Base-by-base conservation (phyloP, 1,140 invertebrate genomes). In the Diorhabda elongata region DNA sequence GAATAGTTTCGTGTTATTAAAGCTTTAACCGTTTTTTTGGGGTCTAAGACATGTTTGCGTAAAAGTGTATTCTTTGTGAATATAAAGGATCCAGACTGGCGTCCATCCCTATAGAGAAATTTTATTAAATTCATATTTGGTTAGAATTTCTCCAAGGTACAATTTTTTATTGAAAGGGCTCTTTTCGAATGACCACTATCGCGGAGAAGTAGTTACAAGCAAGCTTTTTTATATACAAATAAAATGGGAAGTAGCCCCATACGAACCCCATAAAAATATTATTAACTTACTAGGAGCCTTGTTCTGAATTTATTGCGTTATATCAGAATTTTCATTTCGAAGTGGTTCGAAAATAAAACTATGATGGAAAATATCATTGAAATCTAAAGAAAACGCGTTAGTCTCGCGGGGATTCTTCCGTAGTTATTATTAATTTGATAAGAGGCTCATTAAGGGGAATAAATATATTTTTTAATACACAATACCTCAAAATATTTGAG, bases 101-200 rank as follows among this genome's bases (percentile, higher is more conserved):
- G 52, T 56, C 56, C 64, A 44, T n/a, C 52, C 56, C 42, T 41
- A 42, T 42, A 4, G 56, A 45, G 42, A 9, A 45, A 11, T 47
- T 65, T 65, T 58, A n/a, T 58, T 9, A 41, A 65, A 65, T 65
- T 65, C 64, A 58, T 65, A 65, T 65, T 65, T 52, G 47, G 47
- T 65, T 65, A 57, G 26, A 26, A 42, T 8, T 44, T 57, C 64
- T 65, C 64, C 4, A 11, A 2, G 64, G 64, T 7, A 42, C 64
- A 26, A 62, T 62, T 62, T 62, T 62, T 62, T 44, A 62, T 9
- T 43, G 61, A n/a, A 62, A 44, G 9, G 42, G 44, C 61, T 62
- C 3, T 44, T 44, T 42, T 43, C 11, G 61, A 62, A 42, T 44
- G 44, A 62, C 43, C 42, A 3, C 11, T 11, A 60, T 60, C 26